These are phyloP conservation scores for Mycteria americana DNA, from an alignment of 2,797 vertebrate genomes.

Conservation along the genomic window DNA sequence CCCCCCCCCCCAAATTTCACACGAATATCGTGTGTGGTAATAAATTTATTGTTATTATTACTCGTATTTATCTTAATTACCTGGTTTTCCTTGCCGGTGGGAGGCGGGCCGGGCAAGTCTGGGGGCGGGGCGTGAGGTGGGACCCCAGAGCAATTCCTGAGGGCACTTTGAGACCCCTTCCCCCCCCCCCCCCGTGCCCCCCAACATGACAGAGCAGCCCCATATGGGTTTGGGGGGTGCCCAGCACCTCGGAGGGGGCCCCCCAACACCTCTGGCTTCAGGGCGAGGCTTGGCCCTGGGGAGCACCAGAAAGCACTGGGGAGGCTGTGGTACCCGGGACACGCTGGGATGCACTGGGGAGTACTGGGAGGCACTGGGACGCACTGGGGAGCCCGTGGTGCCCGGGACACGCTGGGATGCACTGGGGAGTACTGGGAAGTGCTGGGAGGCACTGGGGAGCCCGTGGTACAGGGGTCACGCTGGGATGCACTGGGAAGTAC, in stretches of 20 bases:
- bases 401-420: no score
- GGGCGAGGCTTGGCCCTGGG: background rate
- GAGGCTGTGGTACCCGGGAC: background rate
- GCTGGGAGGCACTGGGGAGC: background rate
- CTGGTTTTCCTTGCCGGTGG: background rate
- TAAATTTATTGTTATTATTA: background rate
- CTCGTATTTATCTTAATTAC: background rate
- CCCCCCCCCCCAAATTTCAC: background rate
- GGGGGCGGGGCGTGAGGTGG: no score
- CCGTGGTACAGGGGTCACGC: no score
- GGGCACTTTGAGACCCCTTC: no score
- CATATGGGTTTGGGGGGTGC: no score
- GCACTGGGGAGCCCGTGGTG: no score
- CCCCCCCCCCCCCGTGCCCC: no score
- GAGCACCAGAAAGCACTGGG: background rate
- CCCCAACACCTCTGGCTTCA: background rate
- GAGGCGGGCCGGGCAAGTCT: background rate
- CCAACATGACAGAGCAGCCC: no score
- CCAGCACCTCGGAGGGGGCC: no score
- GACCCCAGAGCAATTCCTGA: background rate
- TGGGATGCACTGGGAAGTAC: no score
- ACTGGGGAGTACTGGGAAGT: no score
- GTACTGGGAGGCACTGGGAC: background rate
- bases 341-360: background rate
- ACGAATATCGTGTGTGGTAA: rapidly evolving